A percentile compares a stretch with the other conserved stretches of the same genome.
Conservation (phyloP, 2,888 invertebrate species). For the Caenorhabditis becei region DNA sequence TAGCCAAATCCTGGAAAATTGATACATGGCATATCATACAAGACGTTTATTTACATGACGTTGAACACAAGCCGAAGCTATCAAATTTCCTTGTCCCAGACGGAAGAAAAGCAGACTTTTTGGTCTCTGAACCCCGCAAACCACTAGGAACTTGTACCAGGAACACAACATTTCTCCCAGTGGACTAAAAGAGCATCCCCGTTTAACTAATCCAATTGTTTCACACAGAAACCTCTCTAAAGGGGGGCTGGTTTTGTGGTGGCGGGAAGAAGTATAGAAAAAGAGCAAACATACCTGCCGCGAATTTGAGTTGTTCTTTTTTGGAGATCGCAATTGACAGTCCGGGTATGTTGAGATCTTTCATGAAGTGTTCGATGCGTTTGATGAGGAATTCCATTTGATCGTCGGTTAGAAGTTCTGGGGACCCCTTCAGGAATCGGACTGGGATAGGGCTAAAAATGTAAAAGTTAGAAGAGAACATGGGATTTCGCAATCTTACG, state of each 20-base stretch:
- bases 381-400: slow-evolving; percentile 77
- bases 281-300: slow-evolving; percentile 74
- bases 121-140: background rate
- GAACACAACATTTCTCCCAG: too few relatives aligned
- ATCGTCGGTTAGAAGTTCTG: slow-evolving; percentile 71
- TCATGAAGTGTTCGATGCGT: slow-evolving; percentile 80
- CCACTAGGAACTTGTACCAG: slow-evolving; percentile 2
- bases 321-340: slow-evolving; percentile 81
- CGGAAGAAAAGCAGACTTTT: background rate
- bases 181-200: background rate
- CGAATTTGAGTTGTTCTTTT: slow-evolving; percentile 80
- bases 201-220: slow-evolving; percentile 54
- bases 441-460: slow-evolving; percentile 70
- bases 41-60: slow-evolving; percentile 44
- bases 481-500: slow-evolving; percentile 23
- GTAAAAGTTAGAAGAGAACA: background rate
- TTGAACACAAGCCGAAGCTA: slow-evolving; percentile 9
- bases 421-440: slow-evolving; percentile 70
- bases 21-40: slow-evolving; percentile 32
- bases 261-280: slow-evolving; percentile 24
- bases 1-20: slow-evolving; percentile 77
- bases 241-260: slow-evolving; percentile 38
- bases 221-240: slow-evolving; percentile 15
- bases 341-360: slow-evolving; percentile 80
- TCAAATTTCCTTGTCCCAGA: slow-evolving; percentile 14